phyloP scores from a whole-genome alignment of 2,797 vertebrate species.

The Enteromius argenteus region DNA sequence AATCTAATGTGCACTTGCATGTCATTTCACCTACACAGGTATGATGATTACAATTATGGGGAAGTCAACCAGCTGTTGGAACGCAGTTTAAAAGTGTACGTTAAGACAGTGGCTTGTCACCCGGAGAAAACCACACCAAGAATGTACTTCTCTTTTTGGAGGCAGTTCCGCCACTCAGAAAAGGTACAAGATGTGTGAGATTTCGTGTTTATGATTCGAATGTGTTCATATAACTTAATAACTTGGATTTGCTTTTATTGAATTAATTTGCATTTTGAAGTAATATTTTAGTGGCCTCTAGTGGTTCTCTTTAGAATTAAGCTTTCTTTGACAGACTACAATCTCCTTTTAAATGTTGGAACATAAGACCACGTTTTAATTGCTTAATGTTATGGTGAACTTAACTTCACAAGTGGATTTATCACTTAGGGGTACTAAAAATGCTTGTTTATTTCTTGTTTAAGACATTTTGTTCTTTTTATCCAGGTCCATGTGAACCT shows the following conservation, averaged over 20 bases:
- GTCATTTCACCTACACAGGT: constrained; percentile 72
- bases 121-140: constrained; percentile 89
- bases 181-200: constrained; percentile 79
- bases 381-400: neutral
- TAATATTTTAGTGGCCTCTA: constrained; percentile 13
- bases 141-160: constrained; percentile 91
- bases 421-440: neutral
- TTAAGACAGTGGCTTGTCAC: constrained; percentile 94
- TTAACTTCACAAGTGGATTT: neutral
- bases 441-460: neutral
- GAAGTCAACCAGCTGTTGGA: constrained; percentile 94
- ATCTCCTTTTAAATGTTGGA: neutral
- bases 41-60: constrained; percentile 94
- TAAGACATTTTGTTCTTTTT: constrained; percentile 3
- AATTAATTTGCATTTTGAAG: neutral
- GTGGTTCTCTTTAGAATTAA: neutral
- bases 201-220: neutral
- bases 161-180: constrained; percentile 93
- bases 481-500: constrained; percentile 81
- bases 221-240: neutral
- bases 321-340: neutral
- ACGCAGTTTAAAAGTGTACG: constrained; percentile 91
- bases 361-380: neutral
- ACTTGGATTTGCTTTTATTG: neutral
- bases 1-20: neutral